Evolutionary conservation across 2,113 vertebrate genomes (phyloP), one percentile per base, ranked within the genome.

Genomic region (Ranitomeya variabilis): DNA sequence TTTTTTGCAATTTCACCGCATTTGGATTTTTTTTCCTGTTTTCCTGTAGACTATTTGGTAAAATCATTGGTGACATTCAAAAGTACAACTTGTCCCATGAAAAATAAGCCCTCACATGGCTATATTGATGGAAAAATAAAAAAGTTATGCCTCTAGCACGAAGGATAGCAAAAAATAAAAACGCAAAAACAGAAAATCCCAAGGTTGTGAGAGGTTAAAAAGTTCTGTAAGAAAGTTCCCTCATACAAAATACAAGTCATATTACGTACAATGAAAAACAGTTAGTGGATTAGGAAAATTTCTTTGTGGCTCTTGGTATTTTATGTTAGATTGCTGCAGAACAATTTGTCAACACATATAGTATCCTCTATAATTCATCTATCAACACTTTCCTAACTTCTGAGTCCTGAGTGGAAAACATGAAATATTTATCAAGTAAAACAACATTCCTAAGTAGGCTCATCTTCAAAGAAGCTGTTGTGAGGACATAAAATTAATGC

Each of bases 381-480:
- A 15, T 73, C 26, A 73, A 14, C 26, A 73, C 26, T 15, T 31
- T 37, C 6, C 26, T 31, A 37, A 16, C 23, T 69, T 73, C 13
- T 16, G 15, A 62, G 69, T 31, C 12, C 37, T 73, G 69, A 15
- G 14, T 73, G 31, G 69, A 69, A 69, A 26, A 26, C 23, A 69
- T 69, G 67, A 73, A 73, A 73, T 73, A 37, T 73, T 31, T 73
- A 73, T 73, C 14, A 73, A 73, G 69, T 26, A 73, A 31, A 73
- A 73, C 18, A 73, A 37, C 69, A 73, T 16, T 15, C 14, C 15
- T 74, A 74, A 74, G 71, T 74, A 16, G 9, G 13, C 71, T 74
- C 71, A 74, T 74, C 71, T 37, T 74, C 71, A 74, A 73, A 73
- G 69, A 73, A 73, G 71, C 71, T 74, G 19, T 21, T 66, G 31